A percentile compares a stretch with the other conserved stretches of the same genome.
phyloP scores from a whole-genome alignment of 2,797 vertebrate species.

The Myioborus melanocephalus region DNA sequence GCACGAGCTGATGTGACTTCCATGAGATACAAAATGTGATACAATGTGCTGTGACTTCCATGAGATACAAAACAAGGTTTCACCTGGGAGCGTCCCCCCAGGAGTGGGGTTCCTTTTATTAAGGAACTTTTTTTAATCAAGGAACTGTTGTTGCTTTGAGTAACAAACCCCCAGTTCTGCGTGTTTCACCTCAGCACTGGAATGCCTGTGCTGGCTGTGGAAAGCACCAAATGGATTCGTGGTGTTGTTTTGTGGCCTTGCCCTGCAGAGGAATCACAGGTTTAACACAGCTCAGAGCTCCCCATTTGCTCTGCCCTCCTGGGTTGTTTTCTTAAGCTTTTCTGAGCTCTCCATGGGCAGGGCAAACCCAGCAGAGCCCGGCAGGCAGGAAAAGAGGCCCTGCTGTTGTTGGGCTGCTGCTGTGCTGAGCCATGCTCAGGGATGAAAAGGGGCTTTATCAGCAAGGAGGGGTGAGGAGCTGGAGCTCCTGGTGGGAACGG shows the following conservation, averaged over 20 bases:
- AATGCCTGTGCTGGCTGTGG: fast-evolving
- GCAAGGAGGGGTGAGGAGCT: fast-evolving
- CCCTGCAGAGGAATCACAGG: neutral
- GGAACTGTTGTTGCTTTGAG: neutral
- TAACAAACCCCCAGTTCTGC: fast-evolving
- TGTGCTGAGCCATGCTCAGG: neutral
- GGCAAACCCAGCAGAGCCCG: neutral
- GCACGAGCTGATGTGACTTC: neutral
- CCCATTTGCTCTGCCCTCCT: fast-evolving
- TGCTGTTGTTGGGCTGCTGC: slow-evolving; percentile 42
- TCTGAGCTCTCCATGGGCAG: neutral
- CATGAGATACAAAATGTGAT: too few species aligned
- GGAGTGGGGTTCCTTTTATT: neutral
- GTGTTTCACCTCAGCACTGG: neutral
- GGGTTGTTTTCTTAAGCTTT: slow-evolving; percentile 13
- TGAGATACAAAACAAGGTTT: fast-evolving
- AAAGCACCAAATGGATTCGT: fast-evolving
- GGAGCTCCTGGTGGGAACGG: neutral
- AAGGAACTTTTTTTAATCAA: neutral
- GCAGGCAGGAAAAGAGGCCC: slow-evolving; percentile 1
- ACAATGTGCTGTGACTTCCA: neutral
- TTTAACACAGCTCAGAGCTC: neutral
- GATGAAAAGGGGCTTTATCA: slow-evolving; percentile 46
- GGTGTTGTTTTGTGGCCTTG: neutral
- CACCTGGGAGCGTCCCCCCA: fast-evolving